These are phyloP conservation scores for Acronicta psi DNA, from an alignment of 2,888 invertebrate species.

Conservation along the genomic window DNA sequence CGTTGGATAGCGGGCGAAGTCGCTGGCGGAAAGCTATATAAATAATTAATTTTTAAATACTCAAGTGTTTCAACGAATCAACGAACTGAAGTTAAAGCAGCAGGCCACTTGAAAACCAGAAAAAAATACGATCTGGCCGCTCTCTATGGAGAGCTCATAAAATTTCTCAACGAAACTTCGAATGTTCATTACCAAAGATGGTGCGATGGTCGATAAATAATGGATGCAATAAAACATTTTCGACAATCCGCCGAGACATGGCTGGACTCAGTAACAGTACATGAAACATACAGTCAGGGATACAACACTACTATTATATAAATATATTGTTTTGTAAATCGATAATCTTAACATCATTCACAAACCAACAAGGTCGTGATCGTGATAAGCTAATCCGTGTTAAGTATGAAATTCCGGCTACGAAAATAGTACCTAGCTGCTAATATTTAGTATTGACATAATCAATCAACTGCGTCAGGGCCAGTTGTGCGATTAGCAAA, in stretches of 20 bases:
- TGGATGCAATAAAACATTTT: conserved; percentile 61
- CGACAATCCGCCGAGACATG: conserved; percentile 49
- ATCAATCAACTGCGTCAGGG: conserved; percentile 30
- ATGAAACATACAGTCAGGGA: conserved; percentile 3
- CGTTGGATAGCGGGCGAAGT: no score
- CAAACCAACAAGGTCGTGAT: conserved; percentile 48
- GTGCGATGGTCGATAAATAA: conserved; percentile 47
- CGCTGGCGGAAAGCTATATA: no score
- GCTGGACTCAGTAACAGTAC: background rate
- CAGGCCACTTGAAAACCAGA: background rate
- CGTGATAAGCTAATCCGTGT: conserved; percentile 44
- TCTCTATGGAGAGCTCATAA: conserved; percentile 5
- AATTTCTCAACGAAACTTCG: conserved; percentile 19
- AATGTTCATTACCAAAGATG: conserved; percentile 57
- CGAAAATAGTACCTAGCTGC: conserved; percentile 28
- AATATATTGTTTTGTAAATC: conserved; percentile 11
- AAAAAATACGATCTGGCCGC: background rate
- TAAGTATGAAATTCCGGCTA: conserved; percentile 43
- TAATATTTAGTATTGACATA: conserved; percentile 27
- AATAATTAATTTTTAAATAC: no score
- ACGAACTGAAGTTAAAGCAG: no score
- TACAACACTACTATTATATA: background rate
- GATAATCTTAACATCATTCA: conserved; percentile 27
- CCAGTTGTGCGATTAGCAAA: no score
- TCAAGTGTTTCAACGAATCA: no score